Percentiles rank a stretch among this genome's conserved stretches.
These are phyloP conservation scores for Bibio marci DNA, from an alignment of 2,888 invertebrate genomes.

Conservation along the genomic window DNA sequence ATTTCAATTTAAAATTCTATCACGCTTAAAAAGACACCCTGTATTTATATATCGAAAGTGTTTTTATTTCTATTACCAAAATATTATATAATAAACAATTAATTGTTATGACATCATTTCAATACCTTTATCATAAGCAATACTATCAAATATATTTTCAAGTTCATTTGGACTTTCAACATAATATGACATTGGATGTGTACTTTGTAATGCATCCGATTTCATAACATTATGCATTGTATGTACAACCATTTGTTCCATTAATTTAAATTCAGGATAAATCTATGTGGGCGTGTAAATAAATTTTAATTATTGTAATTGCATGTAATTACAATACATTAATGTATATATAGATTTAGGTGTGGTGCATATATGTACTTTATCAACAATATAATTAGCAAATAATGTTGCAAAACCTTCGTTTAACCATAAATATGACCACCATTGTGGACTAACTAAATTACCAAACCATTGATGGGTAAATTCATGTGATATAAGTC, in stretches of 20 bases:
- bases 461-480: conserved; percentile 71
- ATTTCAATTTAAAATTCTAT: no score
- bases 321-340: no score
- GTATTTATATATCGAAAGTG: no score
- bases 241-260: conserved; percentile 58
- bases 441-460: conserved; percentile 49
- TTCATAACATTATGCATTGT: conserved; percentile 56
- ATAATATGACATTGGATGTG: conserved; percentile 65
- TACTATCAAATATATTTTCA: conserved; percentile 62
- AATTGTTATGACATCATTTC: no score
- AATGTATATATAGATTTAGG: no score
- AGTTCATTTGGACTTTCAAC: conserved; percentile 74
- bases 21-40: no score
- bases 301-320: no score
- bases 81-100: no score
- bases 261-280: conserved; percentile 46
- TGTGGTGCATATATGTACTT: no score
- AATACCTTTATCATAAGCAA: conserved; percentile 80
- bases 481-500: conserved; percentile 39
- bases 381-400: conserved; percentile 14
- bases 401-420: conserved; percentile 58
- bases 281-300: no score
- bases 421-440: conserved; percentile 40
- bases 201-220: conserved; percentile 52
- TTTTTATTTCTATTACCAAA: no score